phyloP scores from a whole-genome alignment of 2,113 vertebrate species.

The Trematomus loennbergii region DNA sequence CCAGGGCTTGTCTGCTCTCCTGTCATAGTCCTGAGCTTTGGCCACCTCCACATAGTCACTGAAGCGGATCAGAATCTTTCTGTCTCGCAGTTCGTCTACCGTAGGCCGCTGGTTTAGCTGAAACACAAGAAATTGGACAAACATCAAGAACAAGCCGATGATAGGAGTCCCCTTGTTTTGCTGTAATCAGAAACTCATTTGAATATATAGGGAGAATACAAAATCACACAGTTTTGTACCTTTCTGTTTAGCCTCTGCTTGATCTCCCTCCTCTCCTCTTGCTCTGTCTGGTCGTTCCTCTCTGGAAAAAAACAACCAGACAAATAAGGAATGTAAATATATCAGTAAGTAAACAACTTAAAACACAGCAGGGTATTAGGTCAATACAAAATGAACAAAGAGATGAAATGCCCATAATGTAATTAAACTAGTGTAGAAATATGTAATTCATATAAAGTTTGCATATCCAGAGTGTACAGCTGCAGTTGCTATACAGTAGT shows the following conservation, averaged over 20 bases:
- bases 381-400: not conserved
- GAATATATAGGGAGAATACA: not conserved
- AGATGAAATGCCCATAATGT: not conserved
- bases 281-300: slow-evolving; percentile 97
- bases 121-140: slow-evolving; percentile 2
- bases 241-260: slow-evolving; percentile 98
- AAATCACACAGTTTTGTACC: slow-evolving; percentile 78
- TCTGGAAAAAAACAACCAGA: slow-evolving; percentile 77
- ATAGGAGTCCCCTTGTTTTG: not conserved
- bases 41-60: slow-evolving; percentile 99
- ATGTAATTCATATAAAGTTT: not conserved
- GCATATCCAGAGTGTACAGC: not conserved
- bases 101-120: slow-evolving; percentile 98
- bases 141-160: not conserved
- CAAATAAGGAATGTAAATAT: slow-evolving; percentile 14
- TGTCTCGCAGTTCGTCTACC: slow-evolving; percentile 95
- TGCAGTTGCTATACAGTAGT: not conserved
- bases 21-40: slow-evolving; percentile 99
- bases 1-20: slow-evolving; percentile 98
- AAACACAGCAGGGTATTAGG: not conserved
- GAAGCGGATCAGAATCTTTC: slow-evolving; percentile 98
- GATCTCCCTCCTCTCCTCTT: slow-evolving; percentile 97
- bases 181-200: not conserved
- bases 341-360: not conserved
- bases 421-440: not conserved